phyloP scores from a whole-genome alignment of 1,140 invertebrate genomes.

The Temnothorax nylanderi region DNA sequence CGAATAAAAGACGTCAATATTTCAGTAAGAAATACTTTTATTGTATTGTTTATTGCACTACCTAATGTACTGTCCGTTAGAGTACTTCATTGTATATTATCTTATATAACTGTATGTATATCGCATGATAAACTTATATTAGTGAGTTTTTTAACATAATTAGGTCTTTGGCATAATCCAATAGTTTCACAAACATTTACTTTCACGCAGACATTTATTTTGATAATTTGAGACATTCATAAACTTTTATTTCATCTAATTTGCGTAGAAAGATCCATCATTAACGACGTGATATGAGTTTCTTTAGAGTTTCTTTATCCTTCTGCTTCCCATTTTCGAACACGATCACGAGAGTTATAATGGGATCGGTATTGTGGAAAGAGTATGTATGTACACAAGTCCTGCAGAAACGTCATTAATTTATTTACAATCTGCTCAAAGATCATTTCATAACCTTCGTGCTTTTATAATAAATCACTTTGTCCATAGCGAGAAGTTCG shows the following conservation, averaged over 20 bases:
- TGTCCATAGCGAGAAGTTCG: conserved; percentile 84
- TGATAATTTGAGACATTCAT: conserved; percentile 87
- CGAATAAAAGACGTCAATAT: no score
- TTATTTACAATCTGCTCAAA: conserved; percentile 11
- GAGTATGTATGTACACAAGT: conserved; percentile 88
- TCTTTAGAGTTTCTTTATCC: conserved; percentile 86
- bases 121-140: not conserved
- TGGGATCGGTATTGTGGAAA: conserved; percentile 88
- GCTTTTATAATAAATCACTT: conserved; percentile 83
- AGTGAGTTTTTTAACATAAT: not conserved
- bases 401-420: conserved; percentile 82
- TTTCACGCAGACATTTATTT: conserved; percentile 71
- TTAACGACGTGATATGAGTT: conserved; percentile 88
- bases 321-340: conserved; percentile 90
- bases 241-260: conserved; percentile 89
- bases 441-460: conserved; percentile 71
- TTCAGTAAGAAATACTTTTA: no score
- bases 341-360: conserved; percentile 88
- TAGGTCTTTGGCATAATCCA: conserved; percentile 33
- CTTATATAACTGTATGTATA: no score
- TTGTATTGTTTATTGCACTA: no score
- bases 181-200: not conserved
- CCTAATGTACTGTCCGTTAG: no score
- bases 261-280: conserved; percentile 88
- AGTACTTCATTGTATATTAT: no score